phyloP scores from a whole-genome alignment of 2,888 invertebrate genomes.

The Perdita meconis region DNA sequence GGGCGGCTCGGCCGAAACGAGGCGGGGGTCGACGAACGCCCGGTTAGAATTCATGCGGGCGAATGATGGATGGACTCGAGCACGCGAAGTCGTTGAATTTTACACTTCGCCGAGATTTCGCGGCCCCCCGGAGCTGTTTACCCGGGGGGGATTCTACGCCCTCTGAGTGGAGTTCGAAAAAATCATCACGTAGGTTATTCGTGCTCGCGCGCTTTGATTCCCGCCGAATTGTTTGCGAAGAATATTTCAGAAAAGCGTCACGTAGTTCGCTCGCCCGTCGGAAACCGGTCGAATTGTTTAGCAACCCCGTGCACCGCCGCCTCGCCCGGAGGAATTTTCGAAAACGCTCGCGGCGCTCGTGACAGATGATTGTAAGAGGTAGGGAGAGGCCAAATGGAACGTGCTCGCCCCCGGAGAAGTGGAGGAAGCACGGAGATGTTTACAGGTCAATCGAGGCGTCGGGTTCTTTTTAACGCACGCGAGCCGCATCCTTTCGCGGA shows the following conservation, averaged over 20 bases:
- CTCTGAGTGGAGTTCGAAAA: conserved; percentile 21
- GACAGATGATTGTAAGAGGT: conserved; percentile 11
- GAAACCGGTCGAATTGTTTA: conserved; percentile 1
- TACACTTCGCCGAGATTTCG: neutral
- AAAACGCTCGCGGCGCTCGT: neutral
- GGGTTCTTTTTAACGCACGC: conserved; percentile 29
- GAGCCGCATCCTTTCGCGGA: conserved; percentile 28
- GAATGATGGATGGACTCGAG: conserved; percentile 22
- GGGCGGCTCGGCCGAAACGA: neutral
- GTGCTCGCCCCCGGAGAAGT: neutral
- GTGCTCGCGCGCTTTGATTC: conserved; percentile 38
- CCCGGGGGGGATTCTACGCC: neutral
- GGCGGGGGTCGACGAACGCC: neutral
- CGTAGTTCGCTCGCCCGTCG: conserved; percentile 18
- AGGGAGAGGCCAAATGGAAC: conserved; percentile 1
- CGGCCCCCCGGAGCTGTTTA: conserved; percentile 15
- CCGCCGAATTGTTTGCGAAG: conserved; percentile 53
- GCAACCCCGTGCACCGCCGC: neutral
- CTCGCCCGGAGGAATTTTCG: conserved; percentile 9
- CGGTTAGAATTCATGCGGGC: conserved; percentile 38
- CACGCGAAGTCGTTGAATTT: conserved; percentile 26
- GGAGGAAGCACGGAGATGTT: conserved; percentile 11
- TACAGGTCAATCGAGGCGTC: conserved; percentile 28
- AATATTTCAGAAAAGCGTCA: conserved; percentile 40
- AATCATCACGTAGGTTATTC: conserved; percentile 42